These are phyloP conservation scores for Rhyacophila brunnea DNA, from an alignment of 1,140 invertebrate species.

Conservation along the genomic window DNA sequence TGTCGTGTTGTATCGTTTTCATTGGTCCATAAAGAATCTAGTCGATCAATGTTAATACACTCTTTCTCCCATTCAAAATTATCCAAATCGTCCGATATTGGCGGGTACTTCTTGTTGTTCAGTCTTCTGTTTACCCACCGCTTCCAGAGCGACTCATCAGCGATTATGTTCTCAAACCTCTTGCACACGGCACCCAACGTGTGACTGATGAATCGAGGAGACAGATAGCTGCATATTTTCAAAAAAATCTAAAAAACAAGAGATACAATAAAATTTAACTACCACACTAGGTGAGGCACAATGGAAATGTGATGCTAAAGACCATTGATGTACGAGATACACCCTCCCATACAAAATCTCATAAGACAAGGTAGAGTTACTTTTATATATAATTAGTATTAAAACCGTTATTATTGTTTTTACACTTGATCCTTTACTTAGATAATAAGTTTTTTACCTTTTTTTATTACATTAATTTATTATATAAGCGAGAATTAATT, in stretches of 20 bases:
- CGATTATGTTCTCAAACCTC: slow-evolving; percentile 48
- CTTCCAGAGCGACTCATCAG: slow-evolving; percentile 48
- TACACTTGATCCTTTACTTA: too few relatives aligned
- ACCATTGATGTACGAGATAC: too few relatives aligned
- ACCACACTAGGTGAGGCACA: too few relatives aligned
- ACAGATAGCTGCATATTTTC: slow-evolving; percentile 51
- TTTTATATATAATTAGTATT: too few relatives aligned
- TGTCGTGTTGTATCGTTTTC: slow-evolving; percentile 44
- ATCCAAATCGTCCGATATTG: slow-evolving; percentile 41
- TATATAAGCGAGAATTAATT: too few relatives aligned
- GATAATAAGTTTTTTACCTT: too few relatives aligned
- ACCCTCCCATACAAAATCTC: too few relatives aligned
- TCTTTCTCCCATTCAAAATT: slow-evolving; percentile 45
- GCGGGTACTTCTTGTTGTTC: slow-evolving; percentile 40
- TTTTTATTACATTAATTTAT: too few relatives aligned
- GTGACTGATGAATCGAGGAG: slow-evolving; percentile 45
- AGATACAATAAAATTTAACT: background rate
- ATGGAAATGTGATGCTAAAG: too few relatives aligned
- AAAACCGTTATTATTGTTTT: too few relatives aligned
- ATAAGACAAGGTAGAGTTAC: too few relatives aligned
- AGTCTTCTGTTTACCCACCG: slow-evolving; percentile 47
- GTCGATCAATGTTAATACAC: slow-evolving; percentile 47
- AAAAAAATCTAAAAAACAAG: slow-evolving; percentile 48
- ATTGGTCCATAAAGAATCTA: slow-evolving; percentile 46
- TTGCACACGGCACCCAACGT: slow-evolving; percentile 47